Evolutionary conservation across 2,797 vertebrate species (phyloP).

Genomic region (Gallirallus australis): DNA sequence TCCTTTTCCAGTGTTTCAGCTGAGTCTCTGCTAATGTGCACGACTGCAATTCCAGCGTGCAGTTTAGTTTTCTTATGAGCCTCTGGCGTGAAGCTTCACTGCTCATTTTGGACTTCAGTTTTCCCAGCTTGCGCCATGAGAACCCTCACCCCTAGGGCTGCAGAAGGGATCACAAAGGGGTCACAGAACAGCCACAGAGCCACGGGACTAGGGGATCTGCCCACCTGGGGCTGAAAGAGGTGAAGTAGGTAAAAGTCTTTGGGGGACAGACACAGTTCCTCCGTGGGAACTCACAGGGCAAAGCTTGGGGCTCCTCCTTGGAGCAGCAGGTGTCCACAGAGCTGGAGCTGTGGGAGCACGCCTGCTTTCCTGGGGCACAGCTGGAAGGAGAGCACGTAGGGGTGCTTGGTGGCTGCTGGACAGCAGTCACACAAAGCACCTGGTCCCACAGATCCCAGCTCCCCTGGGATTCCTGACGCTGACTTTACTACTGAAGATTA

Average conservation of each 20-base stretch:
- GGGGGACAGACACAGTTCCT: background rate
- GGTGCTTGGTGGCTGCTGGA: background rate
- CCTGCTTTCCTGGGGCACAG: background rate
- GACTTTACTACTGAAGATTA: background rate
- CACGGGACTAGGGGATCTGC: background rate
- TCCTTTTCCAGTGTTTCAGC: background rate
- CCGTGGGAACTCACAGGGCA: fast-evolving
- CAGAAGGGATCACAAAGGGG: fast-evolving
- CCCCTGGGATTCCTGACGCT: fast-evolving
- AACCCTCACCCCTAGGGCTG: background rate
- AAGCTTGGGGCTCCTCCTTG: background rate
- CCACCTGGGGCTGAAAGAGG: background rate
- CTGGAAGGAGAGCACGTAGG: background rate
- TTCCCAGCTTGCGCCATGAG: background rate
- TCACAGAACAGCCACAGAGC: background rate
- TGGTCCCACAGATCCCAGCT: background rate
- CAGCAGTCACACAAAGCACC: background rate
- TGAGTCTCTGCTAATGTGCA: background rate
- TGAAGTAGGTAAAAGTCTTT: background rate
- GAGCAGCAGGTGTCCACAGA: background rate
- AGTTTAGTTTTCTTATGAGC: background rate
- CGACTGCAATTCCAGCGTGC: background rate
- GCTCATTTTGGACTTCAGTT: background rate
- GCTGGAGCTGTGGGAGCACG: background rate
- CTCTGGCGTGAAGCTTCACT: fast-evolving